Evolutionary conservation across 1,140 invertebrate genomes (phyloP).

Genomic region (Sarcophaga bullata): DNA sequence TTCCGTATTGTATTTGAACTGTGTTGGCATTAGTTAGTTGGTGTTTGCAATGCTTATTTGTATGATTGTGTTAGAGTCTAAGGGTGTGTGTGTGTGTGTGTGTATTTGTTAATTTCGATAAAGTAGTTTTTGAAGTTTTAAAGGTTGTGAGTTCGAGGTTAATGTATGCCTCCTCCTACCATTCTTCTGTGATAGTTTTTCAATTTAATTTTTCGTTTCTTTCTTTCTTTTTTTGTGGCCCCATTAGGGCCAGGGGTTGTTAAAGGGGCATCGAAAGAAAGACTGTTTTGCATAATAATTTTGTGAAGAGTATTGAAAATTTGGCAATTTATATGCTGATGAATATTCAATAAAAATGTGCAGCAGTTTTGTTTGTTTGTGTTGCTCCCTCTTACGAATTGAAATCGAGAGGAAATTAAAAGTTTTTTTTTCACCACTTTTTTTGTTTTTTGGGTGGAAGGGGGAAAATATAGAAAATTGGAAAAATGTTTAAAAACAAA

Average conservation of each 20-base stretch:
- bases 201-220: not conserved
- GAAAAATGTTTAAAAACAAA: not conserved
- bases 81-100: not conserved
- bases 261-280: not conserved
- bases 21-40: not conserved
- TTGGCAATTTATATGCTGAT: conserved; percentile 31
- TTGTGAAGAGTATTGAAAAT: not conserved
- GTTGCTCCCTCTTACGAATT: conserved; percentile 15
- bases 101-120: conserved; percentile 19
- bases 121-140: not conserved
- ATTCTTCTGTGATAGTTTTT: not conserved
- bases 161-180: not conserved
- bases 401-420: conserved; percentile 36
- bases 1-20: not conserved
- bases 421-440: conserved; percentile 19
- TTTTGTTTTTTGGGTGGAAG: not conserved
- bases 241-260: no score
- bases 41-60: no score
- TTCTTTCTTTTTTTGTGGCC: not conserved
- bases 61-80: no score
- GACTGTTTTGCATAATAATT: conserved; percentile 23
- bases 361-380: not conserved
- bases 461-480: not conserved
- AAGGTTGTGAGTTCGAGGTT: not conserved
- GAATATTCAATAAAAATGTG: conserved; percentile 26